Evolutionary conservation across 1,140 invertebrate species (phyloP).

Genomic region (Anastrepha ludens): DNA sequence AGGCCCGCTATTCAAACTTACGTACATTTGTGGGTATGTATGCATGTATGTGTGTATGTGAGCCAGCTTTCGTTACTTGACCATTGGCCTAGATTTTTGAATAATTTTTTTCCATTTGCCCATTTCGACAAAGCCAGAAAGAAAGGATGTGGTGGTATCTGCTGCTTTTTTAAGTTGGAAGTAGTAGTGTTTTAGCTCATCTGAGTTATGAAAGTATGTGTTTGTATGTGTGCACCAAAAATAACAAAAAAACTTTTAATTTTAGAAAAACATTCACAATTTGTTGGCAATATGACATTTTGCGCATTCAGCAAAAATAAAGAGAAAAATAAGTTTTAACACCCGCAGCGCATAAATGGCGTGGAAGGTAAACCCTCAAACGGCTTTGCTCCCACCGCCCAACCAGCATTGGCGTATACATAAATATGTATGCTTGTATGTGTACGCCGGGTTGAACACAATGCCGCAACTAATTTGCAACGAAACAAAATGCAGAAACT

Average conservation of each 20-base stretch:
- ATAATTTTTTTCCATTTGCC: conserved; percentile 21
- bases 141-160: background rate
- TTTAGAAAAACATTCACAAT: conserved; percentile 1
- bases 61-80: background rate
- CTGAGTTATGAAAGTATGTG: background rate
- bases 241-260: background rate
- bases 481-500: conserved; percentile 12
- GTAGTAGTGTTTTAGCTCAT: background rate
- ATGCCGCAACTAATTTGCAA: conserved; percentile 16
- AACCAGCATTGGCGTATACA: too few species aligned
- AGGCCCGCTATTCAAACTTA: background rate
- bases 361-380: background rate
- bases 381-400: too few species aligned
- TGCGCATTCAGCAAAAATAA: conserved; percentile 16
- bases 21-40: background rate
- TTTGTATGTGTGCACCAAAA: too few species aligned
- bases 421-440: background rate
- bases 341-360: background rate
- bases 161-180: background rate
- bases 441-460: background rate
- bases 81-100: conserved; percentile 41
- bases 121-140: background rate
- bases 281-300: conserved; percentile 51
- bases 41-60: background rate
- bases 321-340: background rate